Percentiles rank a stretch among this genome's conserved stretches.
Evolutionary conservation across 2,797 vertebrate species (phyloP).

Genomic region (Peromyscus nudipes): DNA sequence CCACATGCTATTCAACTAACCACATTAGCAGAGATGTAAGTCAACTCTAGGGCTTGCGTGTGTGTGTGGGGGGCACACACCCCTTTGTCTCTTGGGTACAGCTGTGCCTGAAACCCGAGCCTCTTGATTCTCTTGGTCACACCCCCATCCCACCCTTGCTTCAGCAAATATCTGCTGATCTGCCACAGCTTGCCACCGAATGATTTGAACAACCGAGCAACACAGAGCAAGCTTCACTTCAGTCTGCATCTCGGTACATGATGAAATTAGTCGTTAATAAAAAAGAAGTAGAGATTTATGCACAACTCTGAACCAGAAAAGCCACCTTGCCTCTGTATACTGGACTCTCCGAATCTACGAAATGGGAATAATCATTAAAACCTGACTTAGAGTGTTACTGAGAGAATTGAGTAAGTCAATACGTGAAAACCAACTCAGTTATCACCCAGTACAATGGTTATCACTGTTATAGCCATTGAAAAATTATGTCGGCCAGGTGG

Average conservation of each 20-base stretch:
- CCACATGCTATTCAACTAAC: neutral
- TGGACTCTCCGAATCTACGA: neutral
- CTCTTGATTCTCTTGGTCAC: neutral
- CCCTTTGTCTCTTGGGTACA: neutral
- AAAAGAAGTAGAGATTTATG: neutral
- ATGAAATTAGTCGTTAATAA: neutral
- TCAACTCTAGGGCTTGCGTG: neutral
- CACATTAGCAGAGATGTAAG: neutral
- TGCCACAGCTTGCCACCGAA: neutral
- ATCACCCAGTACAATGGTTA: neutral
- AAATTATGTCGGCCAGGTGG: neutral
- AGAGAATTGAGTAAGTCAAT: neutral
- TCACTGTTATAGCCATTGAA: neutral
- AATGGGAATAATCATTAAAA: neutral
- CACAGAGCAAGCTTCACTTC: neutral
- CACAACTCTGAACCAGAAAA: neutral
- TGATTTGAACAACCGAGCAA: neutral
- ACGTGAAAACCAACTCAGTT: neutral
- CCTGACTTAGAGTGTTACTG: neutral
- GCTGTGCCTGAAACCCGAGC: neutral
- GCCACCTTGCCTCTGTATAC: neutral
- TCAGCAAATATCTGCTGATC: neutral
- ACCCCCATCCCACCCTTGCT: rapidly evolving
- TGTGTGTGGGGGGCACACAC: neutral
- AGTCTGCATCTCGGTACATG: neutral